Percentiles rank a stretch among this genome's conserved stretches.
Conservation (phyloP, 1,140 invertebrate species). For the Anagrus nilaparvatae region DNA sequence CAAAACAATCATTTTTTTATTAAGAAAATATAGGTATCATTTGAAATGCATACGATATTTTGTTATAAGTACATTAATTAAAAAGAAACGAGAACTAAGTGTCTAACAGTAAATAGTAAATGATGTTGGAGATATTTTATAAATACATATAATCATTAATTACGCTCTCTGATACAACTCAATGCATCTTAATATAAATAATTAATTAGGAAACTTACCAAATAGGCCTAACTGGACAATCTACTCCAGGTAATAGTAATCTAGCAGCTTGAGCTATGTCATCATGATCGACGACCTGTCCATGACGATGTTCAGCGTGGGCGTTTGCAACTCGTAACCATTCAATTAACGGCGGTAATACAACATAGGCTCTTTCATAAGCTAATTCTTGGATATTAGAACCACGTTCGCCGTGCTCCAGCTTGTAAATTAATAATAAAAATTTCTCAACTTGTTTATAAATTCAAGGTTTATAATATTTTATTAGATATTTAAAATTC, state of each 20-base stretch:
- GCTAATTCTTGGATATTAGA: constrained; percentile 63
- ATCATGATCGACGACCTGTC: constrained; percentile 69
- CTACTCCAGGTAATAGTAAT: constrained; percentile 74
- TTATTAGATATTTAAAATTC: too few species aligned
- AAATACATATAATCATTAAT: background rate
- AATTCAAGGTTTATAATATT: too few species aligned
- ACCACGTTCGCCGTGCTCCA: constrained; percentile 51
- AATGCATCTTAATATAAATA: too few species aligned
- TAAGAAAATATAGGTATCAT: too few species aligned
- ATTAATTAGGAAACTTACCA: constrained; percentile 28
- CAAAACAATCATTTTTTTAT: too few species aligned
- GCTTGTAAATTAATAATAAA: too few species aligned
- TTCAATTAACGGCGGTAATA: constrained; percentile 75
- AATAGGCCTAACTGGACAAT: constrained; percentile 71
- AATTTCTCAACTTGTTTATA: too few species aligned
- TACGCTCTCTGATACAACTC: background rate
- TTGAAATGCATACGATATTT: too few species aligned
- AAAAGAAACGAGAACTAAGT: background rate
- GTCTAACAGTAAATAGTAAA: background rate
- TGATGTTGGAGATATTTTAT: background rate
- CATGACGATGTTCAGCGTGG: constrained; percentile 72
- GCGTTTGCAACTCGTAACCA: constrained; percentile 76
- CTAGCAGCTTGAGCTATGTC: constrained; percentile 81
- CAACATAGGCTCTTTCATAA: constrained; percentile 77
- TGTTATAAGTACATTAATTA: too few species aligned